Base-by-base conservation (phyloP, 92 coral and sea anemone species). In the Pocillopora grandis region DNA sequence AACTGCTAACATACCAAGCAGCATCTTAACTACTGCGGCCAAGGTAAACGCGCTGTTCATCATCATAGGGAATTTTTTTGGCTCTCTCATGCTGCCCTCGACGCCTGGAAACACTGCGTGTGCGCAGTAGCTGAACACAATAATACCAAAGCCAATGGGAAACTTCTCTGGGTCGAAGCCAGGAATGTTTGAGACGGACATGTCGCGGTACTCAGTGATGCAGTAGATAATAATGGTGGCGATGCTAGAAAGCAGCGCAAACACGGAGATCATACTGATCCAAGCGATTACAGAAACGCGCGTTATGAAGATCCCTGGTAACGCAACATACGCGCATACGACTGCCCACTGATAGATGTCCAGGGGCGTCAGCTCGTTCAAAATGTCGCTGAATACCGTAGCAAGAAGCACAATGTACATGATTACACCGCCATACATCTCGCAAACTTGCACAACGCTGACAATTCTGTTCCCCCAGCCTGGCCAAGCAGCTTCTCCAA, bases 21-120 rank as follows among this genome's bases (percentile, higher is more conserved):
- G 83, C 17, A 89, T 83, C 84, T 94, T 94, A 71, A 89, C 88
- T 31, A 90, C 71, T 3, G 95, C 98, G 59, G 98, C 98, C 63
- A 94, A 89, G 17, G 48, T 72, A 73, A 94, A 94, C 12, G 98
- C 88, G 17, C 58, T 36, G 85, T 94, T 91, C 98, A 94, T 94
- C 98, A 94, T 94, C 84, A 71, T 17, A 62, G 95, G 93, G 62
- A 94, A 94, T 62, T 94, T 90, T 68, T 83, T 87, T 42, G 98
- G 98, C 66, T 94, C 91, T 42, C 87, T 87, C 98, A 94, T 94
- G 86, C 98, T 89, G 23, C 98, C 98, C 79, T 94, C 98, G 11
- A 94, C 95, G 58, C 98, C 95, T 10, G 98, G 98, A 72, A 94
- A 94, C 57, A 94, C 93, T 19, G 98, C 98, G 72, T 94, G 98